phyloP scores from a whole-genome alignment of 2,113 vertebrate species.

The Scatophagus argus region DNA sequence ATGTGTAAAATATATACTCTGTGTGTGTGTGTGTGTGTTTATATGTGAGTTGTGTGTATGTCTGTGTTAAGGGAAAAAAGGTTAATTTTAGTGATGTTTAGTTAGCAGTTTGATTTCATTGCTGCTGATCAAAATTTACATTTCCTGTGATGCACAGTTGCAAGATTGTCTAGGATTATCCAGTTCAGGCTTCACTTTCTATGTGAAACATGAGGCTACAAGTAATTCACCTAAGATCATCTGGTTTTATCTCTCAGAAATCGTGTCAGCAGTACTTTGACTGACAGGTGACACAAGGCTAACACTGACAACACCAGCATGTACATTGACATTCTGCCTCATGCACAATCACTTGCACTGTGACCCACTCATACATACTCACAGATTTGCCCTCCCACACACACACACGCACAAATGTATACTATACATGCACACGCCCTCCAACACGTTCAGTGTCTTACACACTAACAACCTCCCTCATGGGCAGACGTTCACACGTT shows the following conservation, averaged over 20 bases:
- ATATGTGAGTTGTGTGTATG: conserved; percentile 29
- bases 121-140: conserved; percentile 25
- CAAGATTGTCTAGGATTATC: conserved; percentile 35
- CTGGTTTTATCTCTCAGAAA: conserved; percentile 37
- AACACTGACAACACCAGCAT: conserved; percentile 51
- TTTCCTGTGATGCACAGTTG: conserved; percentile 14
- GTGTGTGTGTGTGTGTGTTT: conserved; percentile 22
- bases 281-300: conserved; percentile 51
- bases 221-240: conserved; percentile 28
- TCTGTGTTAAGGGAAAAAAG: conserved; percentile 22
- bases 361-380: conserved; percentile 38
- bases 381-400: conserved; percentile 32
- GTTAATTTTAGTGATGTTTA: conserved; percentile 12
- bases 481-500: conserved; percentile 66
- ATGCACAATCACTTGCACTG: conserved; percentile 17
- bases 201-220: conserved; percentile 33
- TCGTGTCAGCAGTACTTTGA: conserved; percentile 20
- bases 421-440: conserved; percentile 23
- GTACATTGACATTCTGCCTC: conserved; percentile 34
- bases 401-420: not conserved
- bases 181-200: conserved; percentile 29
- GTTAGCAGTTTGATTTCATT: conserved; percentile 29
- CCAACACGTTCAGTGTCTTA: conserved; percentile 17
- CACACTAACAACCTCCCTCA: conserved; percentile 37
- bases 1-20: not conserved